These are phyloP conservation scores for Sturmia bella DNA, from an alignment of 2,888 invertebrate genomes.

Conservation along the genomic window DNA sequence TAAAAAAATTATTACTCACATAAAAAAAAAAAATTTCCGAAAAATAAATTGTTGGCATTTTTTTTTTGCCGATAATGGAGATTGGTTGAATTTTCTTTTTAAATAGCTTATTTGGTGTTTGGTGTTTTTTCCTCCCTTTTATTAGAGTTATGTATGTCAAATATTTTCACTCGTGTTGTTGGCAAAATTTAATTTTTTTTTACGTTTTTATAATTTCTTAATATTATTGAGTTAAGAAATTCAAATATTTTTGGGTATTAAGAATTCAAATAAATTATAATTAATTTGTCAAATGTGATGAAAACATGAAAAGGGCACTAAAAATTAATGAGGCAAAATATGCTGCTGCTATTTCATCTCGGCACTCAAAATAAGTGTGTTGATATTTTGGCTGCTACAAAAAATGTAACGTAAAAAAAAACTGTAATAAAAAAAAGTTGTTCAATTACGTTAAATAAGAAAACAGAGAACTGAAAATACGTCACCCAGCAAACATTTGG, in stretches of 20 bases:
- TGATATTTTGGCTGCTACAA: background rate
- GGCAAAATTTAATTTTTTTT: background rate
- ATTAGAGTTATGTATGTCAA: background rate
- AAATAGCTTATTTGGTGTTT: no score
- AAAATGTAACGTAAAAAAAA: constrained; percentile 15
- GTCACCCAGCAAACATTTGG: constrained; percentile 24
- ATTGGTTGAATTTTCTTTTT: no score
- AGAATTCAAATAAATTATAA: constrained; percentile 50
- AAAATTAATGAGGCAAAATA: constrained; percentile 58
- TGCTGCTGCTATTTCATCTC: constrained; percentile 2
- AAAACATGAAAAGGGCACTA: constrained; percentile 58
- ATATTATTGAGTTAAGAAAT: constrained; percentile 9
- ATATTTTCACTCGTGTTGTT: constrained; percentile 17
- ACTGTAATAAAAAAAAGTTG: constrained; percentile 4
- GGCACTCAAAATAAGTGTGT: background rate
- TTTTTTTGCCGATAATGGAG: no score
- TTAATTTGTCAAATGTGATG: constrained; percentile 57
- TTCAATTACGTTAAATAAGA: constrained; percentile 6
- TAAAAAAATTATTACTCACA: no score
- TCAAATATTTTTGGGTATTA: constrained; percentile 4
- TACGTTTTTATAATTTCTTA: constrained; percentile 9
- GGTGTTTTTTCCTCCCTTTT: background rate
- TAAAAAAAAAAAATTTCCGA: no score
- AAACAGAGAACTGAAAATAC: background rate
- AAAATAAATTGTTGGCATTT: no score